Evolutionary conservation across 1,140 invertebrate genomes (phyloP).

Genomic region (Venturia canescens): DNA sequence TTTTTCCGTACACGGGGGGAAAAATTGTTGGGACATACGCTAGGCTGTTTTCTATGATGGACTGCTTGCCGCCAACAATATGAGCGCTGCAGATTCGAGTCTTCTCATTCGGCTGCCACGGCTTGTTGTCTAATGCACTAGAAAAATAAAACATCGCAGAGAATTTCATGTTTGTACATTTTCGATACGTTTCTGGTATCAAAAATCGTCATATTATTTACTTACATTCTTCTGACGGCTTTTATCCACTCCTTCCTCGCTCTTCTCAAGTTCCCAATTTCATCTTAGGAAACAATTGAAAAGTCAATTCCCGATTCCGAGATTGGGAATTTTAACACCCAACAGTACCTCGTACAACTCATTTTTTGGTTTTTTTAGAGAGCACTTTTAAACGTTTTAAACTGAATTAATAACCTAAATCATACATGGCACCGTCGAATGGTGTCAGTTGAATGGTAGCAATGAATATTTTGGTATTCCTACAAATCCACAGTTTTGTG

Average conservation of each 20-base stretch:
- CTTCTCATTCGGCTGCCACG: slow-evolving; percentile 19
- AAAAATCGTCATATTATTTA: slow-evolving; percentile 22
- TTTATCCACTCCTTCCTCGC: neutral
- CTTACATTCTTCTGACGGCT: slow-evolving; percentile 19
- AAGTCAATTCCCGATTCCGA: slow-evolving; percentile 26
- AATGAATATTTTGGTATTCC: neutral
- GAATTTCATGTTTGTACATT: slow-evolving; percentile 14
- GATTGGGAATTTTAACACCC: slow-evolving; percentile 23
- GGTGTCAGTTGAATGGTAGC: neutral
- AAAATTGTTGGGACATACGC: slow-evolving; percentile 24
- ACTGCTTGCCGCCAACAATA: slow-evolving; percentile 22
- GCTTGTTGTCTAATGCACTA: slow-evolving; percentile 3
- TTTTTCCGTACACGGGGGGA: slow-evolving; percentile 15
- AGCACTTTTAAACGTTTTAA: slow-evolving; percentile 3
- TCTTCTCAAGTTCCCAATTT: slow-evolving; percentile 14
- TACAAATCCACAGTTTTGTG: neutral
- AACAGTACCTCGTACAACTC: slow-evolving; percentile 14
- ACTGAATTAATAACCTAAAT: neutral
- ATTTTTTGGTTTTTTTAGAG: slow-evolving; percentile 3
- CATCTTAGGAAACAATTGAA: slow-evolving; percentile 27
- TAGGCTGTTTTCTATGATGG: neutral
- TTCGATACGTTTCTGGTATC: slow-evolving; percentile 27
- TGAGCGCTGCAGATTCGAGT: slow-evolving; percentile 14
- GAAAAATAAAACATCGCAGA: slow-evolving; percentile 2
- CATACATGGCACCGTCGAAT: neutral